Evolutionary conservation across 2,888 invertebrate species (phyloP).

Genomic region (Cataglyphis albicans): DNA sequence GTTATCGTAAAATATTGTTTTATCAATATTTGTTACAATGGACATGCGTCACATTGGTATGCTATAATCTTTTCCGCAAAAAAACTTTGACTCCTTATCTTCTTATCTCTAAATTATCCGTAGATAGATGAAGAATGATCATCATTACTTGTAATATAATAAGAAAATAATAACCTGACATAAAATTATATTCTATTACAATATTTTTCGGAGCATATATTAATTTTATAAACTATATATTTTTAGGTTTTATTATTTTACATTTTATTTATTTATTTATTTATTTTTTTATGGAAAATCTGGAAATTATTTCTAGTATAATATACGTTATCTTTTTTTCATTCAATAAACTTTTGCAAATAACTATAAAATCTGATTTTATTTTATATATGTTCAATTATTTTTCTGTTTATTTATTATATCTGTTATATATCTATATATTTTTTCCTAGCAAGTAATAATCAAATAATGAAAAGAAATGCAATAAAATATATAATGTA

Average conservation of each 20-base stretch:
- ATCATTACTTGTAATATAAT: neutral
- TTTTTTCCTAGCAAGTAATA: neutral
- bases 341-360: neutral
- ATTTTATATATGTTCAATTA: neutral
- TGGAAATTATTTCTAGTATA: neutral
- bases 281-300: neutral
- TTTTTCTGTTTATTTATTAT: neutral
- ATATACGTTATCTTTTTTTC: neutral
- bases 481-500: constrained; percentile 7
- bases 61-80: constrained; percentile 18
- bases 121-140: neutral
- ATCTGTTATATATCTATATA: neutral
- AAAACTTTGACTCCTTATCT: constrained; percentile 21
- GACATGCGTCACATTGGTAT: neutral
- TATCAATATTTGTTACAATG: constrained; percentile 12
- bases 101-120: constrained; percentile 16
- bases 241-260: neutral
- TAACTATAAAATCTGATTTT: neutral
- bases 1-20: constrained; percentile 1
- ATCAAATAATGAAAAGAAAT: neutral
- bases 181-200: neutral
- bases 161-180: neutral
- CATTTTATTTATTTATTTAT: neutral
- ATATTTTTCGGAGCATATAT: neutral
- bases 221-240: neutral